Evolutionary conservation across 2,888 invertebrate species (phyloP), one percentile per base, ranked within the genome.

Genomic region (Leptura quadrifasciata): DNA sequence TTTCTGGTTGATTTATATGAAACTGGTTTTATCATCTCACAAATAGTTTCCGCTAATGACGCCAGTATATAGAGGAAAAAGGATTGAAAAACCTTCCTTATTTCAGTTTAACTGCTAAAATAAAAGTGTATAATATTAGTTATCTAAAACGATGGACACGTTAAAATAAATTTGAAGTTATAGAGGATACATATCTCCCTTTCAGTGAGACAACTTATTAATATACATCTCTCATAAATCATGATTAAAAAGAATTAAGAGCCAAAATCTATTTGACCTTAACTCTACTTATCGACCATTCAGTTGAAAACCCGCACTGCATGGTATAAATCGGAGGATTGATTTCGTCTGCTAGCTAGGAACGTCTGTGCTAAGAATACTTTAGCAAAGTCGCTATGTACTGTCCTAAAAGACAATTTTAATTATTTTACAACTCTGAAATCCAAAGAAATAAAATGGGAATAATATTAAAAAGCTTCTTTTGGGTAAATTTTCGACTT

Each of bases 231-330:
- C 54, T 12, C 8, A 58, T 69, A 69, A 69, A 69, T 58, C n/a
- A 58, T 39, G 35, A 69, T 69, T 69, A 58, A 54, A 24, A 47
- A 17, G 65, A 65, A 35, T 52, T 52, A 52, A 52, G 24, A 24
- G 17, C 52, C 65, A 12, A 35, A 65, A n/a, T 39, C 63, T 39
- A n/a, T 21, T 21, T 10, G 21, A 21, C 57, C 57, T 20, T 21
- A 20, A 47, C n/a, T 0, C 65, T 52, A 52, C 21, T 39, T 39
- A 35, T 63, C 20, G 63, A 15, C 35, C 35, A n/a, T 35, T 63
- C 63, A 18, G 2, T 63, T 0, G 35, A 61, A 67, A 35, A 57
- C 68, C 68, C 68, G 54, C 68, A 67, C 27, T 31, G 27, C 18
- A 27, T 20, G 18, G 18, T 2, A 18, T 20, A 39, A 35, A 63